phyloP scores from a whole-genome alignment of 2,113 vertebrate species.

The Nanger granti region DNA sequence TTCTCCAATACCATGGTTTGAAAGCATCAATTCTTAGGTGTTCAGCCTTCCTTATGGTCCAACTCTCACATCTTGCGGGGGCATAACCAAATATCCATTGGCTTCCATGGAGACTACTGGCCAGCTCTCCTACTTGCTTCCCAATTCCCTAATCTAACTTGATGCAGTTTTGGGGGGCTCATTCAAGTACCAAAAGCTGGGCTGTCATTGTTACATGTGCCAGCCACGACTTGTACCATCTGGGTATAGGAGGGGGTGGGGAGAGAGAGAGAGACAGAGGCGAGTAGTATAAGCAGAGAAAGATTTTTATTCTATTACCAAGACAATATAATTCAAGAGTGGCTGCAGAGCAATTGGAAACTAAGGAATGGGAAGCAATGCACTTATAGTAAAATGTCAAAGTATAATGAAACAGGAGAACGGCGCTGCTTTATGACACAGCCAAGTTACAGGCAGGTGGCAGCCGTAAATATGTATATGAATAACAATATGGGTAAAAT shows the following conservation, averaged over 20 bases:
- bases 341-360: constrained; percentile 75
- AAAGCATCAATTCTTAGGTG: background rate
- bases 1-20: background rate
- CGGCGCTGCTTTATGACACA: constrained; percentile 61
- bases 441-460: constrained; percentile 79
- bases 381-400: constrained; percentile 77
- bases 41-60: background rate
- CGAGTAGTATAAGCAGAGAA: constrained; percentile 57
- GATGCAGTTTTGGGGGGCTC: constrained; percentile 76
- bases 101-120: constrained; percentile 72
- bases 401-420: constrained; percentile 76
- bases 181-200: constrained; percentile 79
- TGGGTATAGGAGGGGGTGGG: constrained; percentile 60
- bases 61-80: constrained; percentile 20
- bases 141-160: constrained; percentile 85
- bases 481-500: constrained; percentile 80
- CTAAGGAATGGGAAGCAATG: constrained; percentile 72
- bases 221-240: constrained; percentile 77
- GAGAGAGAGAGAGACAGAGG: constrained; percentile 26
- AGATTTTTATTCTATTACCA: constrained; percentile 78
- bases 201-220: constrained; percentile 77
- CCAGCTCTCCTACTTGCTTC: constrained; percentile 76
- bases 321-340: constrained; percentile 74
- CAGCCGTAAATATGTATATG: constrained; percentile 79
- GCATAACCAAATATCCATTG: constrained; percentile 43